These are phyloP conservation scores for Carassius auratus DNA, from an alignment of 2,113 vertebrate species.

Conservation along the genomic window DNA sequence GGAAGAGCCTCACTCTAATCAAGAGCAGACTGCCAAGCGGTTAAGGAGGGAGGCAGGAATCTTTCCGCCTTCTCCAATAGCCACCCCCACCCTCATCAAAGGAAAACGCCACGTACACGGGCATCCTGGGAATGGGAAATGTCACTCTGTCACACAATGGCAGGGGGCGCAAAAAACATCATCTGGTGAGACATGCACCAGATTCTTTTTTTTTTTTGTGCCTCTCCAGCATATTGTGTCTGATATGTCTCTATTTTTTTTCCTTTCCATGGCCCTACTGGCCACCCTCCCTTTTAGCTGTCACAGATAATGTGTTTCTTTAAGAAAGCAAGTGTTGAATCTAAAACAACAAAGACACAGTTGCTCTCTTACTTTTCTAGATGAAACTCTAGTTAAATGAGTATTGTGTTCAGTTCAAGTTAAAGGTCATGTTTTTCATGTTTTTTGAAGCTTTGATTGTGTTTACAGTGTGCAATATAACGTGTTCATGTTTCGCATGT, in stretches of 20 bases:
- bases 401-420: neutral
- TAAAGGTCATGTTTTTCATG: no score
- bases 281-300: conserved; percentile 33
- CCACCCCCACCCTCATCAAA: conserved; percentile 46
- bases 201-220: conserved; percentile 54
- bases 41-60: conserved; percentile 68
- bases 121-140: conserved; percentile 68
- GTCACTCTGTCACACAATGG: conserved; percentile 65
- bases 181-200: conserved; percentile 59
- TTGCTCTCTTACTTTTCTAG: conserved; percentile 27
- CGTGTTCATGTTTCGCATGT: no score
- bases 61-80: conserved; percentile 49
- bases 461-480: no score
- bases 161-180: conserved; percentile 62
- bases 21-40: conserved; percentile 73
- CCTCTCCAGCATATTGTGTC: conserved; percentile 28
- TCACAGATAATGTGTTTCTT: conserved; percentile 52
- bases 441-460: no score
- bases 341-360: conserved; percentile 28
- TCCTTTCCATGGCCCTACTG: conserved; percentile 27
- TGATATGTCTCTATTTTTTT: conserved; percentile 35
- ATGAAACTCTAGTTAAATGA: conserved; percentile 31
- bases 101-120: conserved; percentile 20
- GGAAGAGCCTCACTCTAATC: conserved; percentile 71
- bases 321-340: conserved; percentile 38